Conservation (phyloP, 2,113 vertebrate species). For the Equus quagga region DNA sequence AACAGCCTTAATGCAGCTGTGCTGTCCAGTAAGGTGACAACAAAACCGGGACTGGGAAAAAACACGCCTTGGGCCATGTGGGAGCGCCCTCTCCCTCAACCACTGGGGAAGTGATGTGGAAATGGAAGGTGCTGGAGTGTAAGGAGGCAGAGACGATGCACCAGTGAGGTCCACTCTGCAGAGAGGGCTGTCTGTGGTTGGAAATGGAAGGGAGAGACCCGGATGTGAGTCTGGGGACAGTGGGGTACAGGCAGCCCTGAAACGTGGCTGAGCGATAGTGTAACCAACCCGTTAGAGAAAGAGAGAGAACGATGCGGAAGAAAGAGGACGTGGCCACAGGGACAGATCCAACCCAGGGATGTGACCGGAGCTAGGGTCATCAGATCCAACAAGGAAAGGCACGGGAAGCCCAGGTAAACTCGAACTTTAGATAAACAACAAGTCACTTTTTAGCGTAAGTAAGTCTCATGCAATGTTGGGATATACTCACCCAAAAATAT, state of each 20-base stretch:
- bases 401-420: no score
- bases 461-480: no score
- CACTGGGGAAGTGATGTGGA: no score
- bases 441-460: background rate
- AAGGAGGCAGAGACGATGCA: rapidly evolving
- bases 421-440: background rate
- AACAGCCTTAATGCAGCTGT: rapidly evolving
- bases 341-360: rapidly evolving
- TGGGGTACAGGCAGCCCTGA: background rate
- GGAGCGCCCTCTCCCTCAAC: no score
- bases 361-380: no score
- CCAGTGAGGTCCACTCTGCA: rapidly evolving
- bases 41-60: background rate
- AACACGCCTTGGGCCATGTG: background rate
- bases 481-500: background rate
- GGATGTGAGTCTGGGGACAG: no score
- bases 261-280: rapidly evolving
- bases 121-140: background rate
- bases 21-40: no score
- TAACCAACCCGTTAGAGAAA: rapidly evolving
- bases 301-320: rapidly evolving
- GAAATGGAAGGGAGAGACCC: background rate
- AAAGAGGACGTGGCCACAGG: background rate
- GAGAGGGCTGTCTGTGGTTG: no score
- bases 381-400: no score